These are phyloP conservation scores for Agapetus fuscipes DNA, from an alignment of 2,888 invertebrate species.

Conservation along the genomic window DNA sequence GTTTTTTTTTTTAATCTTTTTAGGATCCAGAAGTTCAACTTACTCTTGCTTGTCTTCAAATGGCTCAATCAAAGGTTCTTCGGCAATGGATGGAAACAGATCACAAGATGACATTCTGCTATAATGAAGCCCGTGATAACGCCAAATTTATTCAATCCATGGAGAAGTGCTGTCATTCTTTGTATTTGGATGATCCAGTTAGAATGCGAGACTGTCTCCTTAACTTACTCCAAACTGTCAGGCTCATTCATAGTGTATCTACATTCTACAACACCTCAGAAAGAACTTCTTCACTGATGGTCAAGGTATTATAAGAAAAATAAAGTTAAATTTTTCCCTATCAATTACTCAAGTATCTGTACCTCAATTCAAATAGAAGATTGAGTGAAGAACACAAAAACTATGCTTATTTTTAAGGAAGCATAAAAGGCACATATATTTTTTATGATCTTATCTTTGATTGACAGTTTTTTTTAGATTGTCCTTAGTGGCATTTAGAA, in stretches of 20 bases:
- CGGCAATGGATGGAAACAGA: constrained; percentile 79
- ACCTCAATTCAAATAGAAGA: no score
- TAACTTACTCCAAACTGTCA: constrained; percentile 81
- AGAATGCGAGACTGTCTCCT: constrained; percentile 86
- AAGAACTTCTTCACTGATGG: constrained; percentile 90
- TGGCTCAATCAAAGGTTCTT: constrained; percentile 69
- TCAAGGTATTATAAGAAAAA: constrained; percentile 73
- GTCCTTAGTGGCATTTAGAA: no score
- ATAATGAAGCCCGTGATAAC: constrained; percentile 93
- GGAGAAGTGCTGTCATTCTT: constrained; percentile 89
- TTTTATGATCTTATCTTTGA: no score
- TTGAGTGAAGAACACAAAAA: no score
- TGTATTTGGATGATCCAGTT: constrained; percentile 88
- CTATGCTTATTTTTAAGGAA: no score
- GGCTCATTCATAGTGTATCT: constrained; percentile 89
- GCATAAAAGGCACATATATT: no score
- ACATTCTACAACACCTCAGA: constrained; percentile 96
- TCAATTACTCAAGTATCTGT: no score
- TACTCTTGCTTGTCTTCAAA: constrained; percentile 64
- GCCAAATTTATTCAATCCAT: constrained; percentile 90
- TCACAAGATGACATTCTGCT: constrained; percentile 86
- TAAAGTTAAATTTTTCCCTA: no score
- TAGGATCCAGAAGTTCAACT: constrained; percentile 66
- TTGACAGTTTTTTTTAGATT: no score
- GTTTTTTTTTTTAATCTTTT: constrained; percentile 4